Percentiles rank a stretch among this genome's conserved stretches.
phyloP scores from a whole-genome alignment of 2,113 vertebrate genomes.

The Psephotus haematonotus region DNA sequence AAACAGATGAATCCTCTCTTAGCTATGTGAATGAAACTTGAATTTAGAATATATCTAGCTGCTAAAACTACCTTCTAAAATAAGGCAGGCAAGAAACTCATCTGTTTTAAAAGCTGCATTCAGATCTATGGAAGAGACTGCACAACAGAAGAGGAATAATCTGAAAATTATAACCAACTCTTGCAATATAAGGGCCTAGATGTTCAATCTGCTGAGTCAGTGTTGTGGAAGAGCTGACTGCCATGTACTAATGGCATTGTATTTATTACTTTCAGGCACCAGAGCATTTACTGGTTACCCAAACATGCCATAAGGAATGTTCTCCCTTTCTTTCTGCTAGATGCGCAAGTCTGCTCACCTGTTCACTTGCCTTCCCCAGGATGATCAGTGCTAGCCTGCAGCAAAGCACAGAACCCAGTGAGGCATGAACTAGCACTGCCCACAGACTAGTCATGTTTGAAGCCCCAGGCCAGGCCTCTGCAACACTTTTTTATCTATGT shows the following conservation, averaged over 20 bases:
- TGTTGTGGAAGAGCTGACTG: background rate
- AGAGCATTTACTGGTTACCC: background rate
- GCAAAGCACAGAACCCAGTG: background rate
- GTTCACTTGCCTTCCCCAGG: background rate
- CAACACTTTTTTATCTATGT: background rate
- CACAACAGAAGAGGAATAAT: background rate
- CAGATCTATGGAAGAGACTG: background rate
- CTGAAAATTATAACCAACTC: background rate
- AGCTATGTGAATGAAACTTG: background rate
- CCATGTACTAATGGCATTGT: background rate
- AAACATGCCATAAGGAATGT: background rate
- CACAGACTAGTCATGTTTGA: background rate
- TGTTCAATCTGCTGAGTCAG: background rate
- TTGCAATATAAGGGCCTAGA: background rate
- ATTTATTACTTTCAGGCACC: background rate
- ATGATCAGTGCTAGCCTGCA: background rate
- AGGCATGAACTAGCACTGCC: background rate
- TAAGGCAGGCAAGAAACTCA: background rate
- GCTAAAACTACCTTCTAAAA: background rate
- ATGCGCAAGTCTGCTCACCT: background rate
- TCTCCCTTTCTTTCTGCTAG: background rate
- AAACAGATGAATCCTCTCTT: background rate
- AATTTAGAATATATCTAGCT: background rate
- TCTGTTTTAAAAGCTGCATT: background rate
- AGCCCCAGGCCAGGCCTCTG: background rate